phyloP scores from a whole-genome alignment of 2,888 invertebrate genomes.

The Plagodis dolabraria region DNA sequence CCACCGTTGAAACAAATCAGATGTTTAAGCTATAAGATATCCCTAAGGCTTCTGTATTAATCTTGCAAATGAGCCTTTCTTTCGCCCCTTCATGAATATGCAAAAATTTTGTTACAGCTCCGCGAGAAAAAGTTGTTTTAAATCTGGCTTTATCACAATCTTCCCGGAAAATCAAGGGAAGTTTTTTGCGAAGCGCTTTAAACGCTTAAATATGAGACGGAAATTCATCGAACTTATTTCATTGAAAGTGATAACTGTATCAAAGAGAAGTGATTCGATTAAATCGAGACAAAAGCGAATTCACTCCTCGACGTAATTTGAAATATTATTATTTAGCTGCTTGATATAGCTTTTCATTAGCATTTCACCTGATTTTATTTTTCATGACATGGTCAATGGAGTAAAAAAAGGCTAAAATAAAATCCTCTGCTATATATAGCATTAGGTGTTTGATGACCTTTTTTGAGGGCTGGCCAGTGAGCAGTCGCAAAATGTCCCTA shows the following conservation, averaged over 20 bases:
- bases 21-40: constrained; percentile 46
- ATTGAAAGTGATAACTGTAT: constrained; percentile 14
- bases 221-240: constrained; percentile 18
- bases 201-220: constrained; percentile 15
- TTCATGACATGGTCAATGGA: too few species aligned
- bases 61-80: constrained; percentile 58
- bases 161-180: constrained; percentile 27
- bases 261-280: constrained; percentile 19
- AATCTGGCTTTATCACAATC: constrained; percentile 38
- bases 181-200: constrained; percentile 20
- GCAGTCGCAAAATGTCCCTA: too few species aligned
- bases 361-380: too few species aligned
- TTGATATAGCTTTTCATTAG: too few species aligned
- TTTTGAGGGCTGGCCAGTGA: too few species aligned
- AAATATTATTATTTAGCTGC: too few species aligned
- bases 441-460: too few species aligned
- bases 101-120: constrained; percentile 43
- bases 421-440: too few species aligned
- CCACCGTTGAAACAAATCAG: constrained; percentile 41
- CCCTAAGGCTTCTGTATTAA: constrained; percentile 52
- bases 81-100: constrained; percentile 56
- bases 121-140: constrained; percentile 37
- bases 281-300: constrained; percentile 5
- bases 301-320: not conserved
- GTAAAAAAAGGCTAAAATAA: too few species aligned